phyloP scores from a whole-genome alignment of 30 jellyfish, hydroid and myxozoan species.

The Hydractinia symbiolongicarpus region DNA sequence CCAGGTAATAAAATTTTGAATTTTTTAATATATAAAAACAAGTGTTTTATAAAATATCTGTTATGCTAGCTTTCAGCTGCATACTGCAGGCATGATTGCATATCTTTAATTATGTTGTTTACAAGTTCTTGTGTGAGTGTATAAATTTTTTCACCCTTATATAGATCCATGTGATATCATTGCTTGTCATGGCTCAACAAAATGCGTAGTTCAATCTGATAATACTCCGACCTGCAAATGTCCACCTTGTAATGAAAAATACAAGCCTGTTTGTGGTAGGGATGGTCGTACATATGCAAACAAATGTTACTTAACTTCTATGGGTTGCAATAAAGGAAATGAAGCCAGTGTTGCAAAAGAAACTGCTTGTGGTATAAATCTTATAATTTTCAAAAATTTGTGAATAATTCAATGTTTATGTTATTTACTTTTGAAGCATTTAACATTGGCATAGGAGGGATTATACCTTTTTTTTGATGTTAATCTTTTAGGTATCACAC shows the following conservation, averaged over 20 bases:
- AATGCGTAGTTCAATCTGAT: conserved; percentile 6
- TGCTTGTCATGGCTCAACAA: conserved; percentile 37
- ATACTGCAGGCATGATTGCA: too few relatives aligned
- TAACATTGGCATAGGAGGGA: too few relatives aligned
- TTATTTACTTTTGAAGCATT: not conserved
- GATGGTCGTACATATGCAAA: conserved; percentile 56
- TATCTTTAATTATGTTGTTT: too few relatives aligned
- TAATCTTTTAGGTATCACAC: conserved; percentile 1
- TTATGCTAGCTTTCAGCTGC: too few relatives aligned
- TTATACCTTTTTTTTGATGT: too few relatives aligned
- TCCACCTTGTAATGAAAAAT: conserved; percentile 31
- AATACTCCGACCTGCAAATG: conserved; percentile 47
- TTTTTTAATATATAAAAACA: too few relatives aligned
- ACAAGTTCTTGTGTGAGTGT: too few relatives aligned
- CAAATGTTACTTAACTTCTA: conserved; percentile 38
- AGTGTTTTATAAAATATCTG: too few relatives aligned
- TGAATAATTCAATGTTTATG: not conserved
- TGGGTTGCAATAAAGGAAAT: conserved; percentile 30
- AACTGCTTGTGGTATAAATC: conserved; percentile 54
- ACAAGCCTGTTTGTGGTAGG: conserved; percentile 64
- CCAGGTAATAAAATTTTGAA: too few relatives aligned
- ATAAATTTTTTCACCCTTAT: too few relatives aligned
- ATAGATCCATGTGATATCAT: conserved; percentile 45
- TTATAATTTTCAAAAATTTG: not conserved
- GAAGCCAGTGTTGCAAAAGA: conserved; percentile 31